These are phyloP conservation scores for Schizopygopsis pylzovi DNA, from an alignment of 2,797 vertebrate genomes.

Conservation along the genomic window DNA sequence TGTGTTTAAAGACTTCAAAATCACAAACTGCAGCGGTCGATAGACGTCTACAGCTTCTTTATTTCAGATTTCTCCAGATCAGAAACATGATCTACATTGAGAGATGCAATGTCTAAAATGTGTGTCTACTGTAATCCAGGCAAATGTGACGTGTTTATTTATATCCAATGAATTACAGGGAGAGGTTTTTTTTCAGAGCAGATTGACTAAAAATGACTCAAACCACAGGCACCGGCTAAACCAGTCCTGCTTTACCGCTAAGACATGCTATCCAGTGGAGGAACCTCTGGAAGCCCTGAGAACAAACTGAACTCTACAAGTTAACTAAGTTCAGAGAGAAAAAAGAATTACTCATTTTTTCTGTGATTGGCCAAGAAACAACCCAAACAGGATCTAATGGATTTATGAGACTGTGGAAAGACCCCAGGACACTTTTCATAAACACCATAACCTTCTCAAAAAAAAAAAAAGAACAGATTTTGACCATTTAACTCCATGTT, in stretches of 20 bases:
- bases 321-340: constrained; percentile 31
- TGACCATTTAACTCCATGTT: not conserved
- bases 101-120: constrained; percentile 34
- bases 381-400: constrained; percentile 22
- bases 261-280: constrained; percentile 40
- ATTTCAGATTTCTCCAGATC: not conserved
- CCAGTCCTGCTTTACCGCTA: constrained; percentile 59
- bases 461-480: constrained; percentile 14
- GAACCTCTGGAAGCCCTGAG: not conserved
- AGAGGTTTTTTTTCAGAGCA: constrained; percentile 56
- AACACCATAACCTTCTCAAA: constrained; percentile 20
- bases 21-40: constrained; percentile 10
- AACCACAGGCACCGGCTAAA: constrained; percentile 59
- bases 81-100: constrained; percentile 34
- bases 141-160: constrained; percentile 51
- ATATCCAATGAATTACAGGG: constrained; percentile 60
- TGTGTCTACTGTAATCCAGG: constrained; percentile 36
- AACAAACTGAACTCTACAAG: constrained; percentile 17
- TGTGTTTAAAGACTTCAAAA: not conserved
- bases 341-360: constrained; percentile 8
- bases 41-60: not conserved
- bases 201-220: constrained; percentile 52
- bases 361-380: constrained; percentile 6
- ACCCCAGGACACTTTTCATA: constrained; percentile 23
- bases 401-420: constrained; percentile 43